These are phyloP conservation scores for Perca fluviatilis DNA, from an alignment of 2,113 vertebrate genomes.

Conservation along the genomic window DNA sequence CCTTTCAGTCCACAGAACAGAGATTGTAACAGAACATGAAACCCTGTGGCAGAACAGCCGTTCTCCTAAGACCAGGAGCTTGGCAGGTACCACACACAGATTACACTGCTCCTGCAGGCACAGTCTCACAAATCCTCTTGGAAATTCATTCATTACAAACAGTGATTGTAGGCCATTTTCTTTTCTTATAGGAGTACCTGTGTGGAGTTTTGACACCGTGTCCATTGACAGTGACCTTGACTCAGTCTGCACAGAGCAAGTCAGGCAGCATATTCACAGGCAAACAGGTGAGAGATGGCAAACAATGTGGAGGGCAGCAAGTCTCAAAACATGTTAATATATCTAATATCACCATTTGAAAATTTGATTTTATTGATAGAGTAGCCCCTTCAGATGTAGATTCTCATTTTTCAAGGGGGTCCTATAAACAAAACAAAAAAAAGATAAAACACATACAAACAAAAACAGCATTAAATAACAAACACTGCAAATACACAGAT, in stretches of 20 bases:
- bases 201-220: constrained; percentile 80
- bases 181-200: constrained; percentile 72
- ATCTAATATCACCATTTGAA: too few relatives aligned
- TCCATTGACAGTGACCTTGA: constrained; percentile 86
- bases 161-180: neutral
- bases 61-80: constrained; percentile 50
- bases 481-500: neutral
- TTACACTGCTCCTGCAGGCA: neutral
- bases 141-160: neutral
- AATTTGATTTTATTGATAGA: too few relatives aligned
- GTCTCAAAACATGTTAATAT: too few relatives aligned
- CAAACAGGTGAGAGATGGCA: constrained; percentile 58
- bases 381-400: too few relatives aligned
- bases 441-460: neutral
- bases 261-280: constrained; percentile 72
- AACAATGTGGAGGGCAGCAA: neutral
- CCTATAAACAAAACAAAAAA: neutral
- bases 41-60: constrained; percentile 6
- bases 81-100: constrained; percentile 75
- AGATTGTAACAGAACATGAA: constrained; percentile 22
- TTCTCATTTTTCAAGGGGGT: neutral
- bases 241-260: constrained; percentile 76
- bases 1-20: constrained; percentile 43
- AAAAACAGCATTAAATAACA: neutral
- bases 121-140: neutral